Base-by-base conservation (phyloP, 2,888 invertebrate genomes). In the Athalia circularis region DNA sequence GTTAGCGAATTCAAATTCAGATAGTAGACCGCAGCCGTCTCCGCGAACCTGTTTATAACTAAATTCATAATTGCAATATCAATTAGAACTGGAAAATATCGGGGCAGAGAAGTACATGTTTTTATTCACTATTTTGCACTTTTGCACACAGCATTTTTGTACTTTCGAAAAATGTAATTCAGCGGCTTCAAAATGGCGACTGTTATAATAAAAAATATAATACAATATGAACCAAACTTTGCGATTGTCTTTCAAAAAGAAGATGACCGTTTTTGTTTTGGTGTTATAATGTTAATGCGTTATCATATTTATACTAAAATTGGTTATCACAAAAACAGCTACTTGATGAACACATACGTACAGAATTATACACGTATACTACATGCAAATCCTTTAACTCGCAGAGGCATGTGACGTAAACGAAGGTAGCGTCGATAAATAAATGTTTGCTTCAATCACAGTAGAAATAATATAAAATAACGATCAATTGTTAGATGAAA, bases 391-490 rank as follows among this genome's bases (percentile, higher is more conserved):
- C 62, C 75, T 75, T 75, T 62, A 61, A 75, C 64, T 64, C 59
- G 72, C 9, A 76, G 59, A 62, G 76, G 62, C 77, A 61, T 77
- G 79, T 85, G 83, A 84, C 84, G 84, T 82, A 83, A 83, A 84
- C 79, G 80, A 80, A 83, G 80, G 80, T 83, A 83, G 83, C 84
- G 81, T 83, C 81, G 84, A 84, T 81, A 84, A 83, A 81, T 82
- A 80, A 81, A 81, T 80, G 80, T 72, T 80, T 80, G 82, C 81
- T 52, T 7, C 52, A 70, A 75, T 70, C 48, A 70, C 6, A n/a
- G 13, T 70, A 45, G 48, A 61, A 68, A 9, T 45, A 65, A 9
- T 52, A 57, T 4, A 70, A 65, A 77, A 61, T 43, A 54, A 65
- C 29, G 48, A 9, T 48, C 11, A 7, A 29, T 75, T 43, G 29